Percentiles rank a stretch among this genome's conserved stretches.
Conservation (phyloP, 2,797 vertebrate genomes). For the Darevskia mixta region DNA sequence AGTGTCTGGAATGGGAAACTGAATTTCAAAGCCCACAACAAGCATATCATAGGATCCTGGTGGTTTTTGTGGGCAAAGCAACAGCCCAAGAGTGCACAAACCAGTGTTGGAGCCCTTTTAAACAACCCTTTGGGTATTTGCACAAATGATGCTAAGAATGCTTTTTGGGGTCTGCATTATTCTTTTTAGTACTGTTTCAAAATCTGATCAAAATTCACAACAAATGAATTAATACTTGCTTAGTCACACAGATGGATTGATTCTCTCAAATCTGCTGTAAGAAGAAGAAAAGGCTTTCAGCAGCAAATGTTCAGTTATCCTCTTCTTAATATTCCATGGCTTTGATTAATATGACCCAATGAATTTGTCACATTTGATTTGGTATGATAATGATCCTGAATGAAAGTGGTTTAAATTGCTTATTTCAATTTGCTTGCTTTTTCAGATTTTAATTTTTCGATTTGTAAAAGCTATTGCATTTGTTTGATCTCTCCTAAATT, state of each 20-base stretch:
- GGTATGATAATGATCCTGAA: constrained; percentile 49
- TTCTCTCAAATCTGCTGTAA: not conserved
- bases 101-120: not conserved
- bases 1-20: not conserved
- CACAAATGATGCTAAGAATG: not conserved
- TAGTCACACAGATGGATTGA: not conserved
- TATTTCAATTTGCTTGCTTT: constrained; percentile 63
- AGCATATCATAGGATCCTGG: too few relatives aligned
- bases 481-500: constrained; percentile 55
- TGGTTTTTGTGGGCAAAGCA: not conserved
- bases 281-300: not conserved
- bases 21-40: not conserved
- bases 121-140: not conserved
- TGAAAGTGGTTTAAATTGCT: constrained; percentile 29
- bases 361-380: constrained; percentile 68
- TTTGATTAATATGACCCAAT: constrained; percentile 49
- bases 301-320: not conserved
- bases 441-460: constrained; percentile 56
- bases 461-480: constrained; percentile 51
- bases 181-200: not conserved
- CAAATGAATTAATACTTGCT: not conserved
- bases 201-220: not conserved
- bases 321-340: constrained; percentile 53
- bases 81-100: not conserved
- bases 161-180: not conserved